Evolutionary conservation across 37 sponge, comb jelly and placozoan genomes (phyloP), one percentile per base, ranked within the genome.

Genomic region (Haliclona indistincta): DNA sequence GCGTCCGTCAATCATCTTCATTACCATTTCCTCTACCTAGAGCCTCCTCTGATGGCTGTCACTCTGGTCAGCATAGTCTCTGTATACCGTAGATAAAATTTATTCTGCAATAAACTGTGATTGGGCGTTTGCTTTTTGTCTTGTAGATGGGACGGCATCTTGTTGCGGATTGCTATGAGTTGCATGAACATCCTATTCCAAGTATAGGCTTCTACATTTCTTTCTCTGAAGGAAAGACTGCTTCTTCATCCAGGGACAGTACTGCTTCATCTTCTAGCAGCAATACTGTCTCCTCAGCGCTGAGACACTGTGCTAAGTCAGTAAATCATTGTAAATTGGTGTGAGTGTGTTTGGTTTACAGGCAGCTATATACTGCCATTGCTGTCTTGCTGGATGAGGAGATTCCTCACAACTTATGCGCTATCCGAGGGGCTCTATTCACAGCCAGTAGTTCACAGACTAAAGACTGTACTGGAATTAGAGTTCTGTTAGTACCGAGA

Each of bases 1-100:
- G 93, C 93, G 11, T 86, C 88, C 52, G 93, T 92, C 67, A 92
- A 92, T 54, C 93, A 92, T 56, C 78, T 92, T 4, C 93, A 92
- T 74, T 92, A 77, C 49, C 93, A 92, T 63, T 82, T 78, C 29
- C 41, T 88, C 43, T 76, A 81, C 47, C 26, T 84, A 11, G 44
- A 47, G 3, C 58, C 88, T 32, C 74, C 77, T 32, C 36, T 74
- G 23, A 65, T 81, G 4, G 73, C 78, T 23, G 55, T 66, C 52
- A 79, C 20, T 61, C 42, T 84, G 71, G 93, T 92, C 29, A 23
- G 42, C 22, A 3, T 2, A n/a, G 38, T 30, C 6, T 20, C 22
- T 17, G 38, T 56, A 70, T 34, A 53, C 29, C 17, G 8, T 43
- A 2, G 2, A 38, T 2, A 38, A 11, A 3, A 20, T 11, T 73